These are phyloP conservation scores for Celastrina argiolus DNA, from an alignment of 2,888 invertebrate species.

Conservation along the genomic window DNA sequence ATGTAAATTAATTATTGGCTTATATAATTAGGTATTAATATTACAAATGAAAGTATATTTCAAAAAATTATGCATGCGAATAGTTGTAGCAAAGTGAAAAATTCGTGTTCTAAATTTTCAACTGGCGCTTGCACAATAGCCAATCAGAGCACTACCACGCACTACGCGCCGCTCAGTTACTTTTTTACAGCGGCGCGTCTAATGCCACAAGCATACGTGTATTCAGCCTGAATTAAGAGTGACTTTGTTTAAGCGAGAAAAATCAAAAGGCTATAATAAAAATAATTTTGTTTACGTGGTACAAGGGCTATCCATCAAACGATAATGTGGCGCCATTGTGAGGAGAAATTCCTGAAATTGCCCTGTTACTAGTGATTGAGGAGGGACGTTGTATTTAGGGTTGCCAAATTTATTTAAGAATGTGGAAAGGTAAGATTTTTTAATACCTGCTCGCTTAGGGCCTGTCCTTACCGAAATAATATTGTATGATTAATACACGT, in stretches of 20 bases:
- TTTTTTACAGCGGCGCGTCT: not conserved
- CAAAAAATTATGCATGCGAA: too few species aligned
- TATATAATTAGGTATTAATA: too few species aligned
- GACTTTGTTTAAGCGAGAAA: not conserved
- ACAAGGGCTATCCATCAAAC: conserved; percentile 26
- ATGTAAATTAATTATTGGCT: too few species aligned
- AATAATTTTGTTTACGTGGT: conserved; percentile 13
- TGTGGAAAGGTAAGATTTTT: not conserved
- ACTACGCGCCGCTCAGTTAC: not conserved
- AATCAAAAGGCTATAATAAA: not conserved
- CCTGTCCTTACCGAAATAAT: too few species aligned
- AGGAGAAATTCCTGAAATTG: conserved; percentile 22
- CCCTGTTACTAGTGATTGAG: conserved; percentile 27
- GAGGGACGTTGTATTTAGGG: conserved; percentile 16
- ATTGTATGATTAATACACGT: too few species aligned
- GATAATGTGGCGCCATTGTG: conserved; percentile 26
- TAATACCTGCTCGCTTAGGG: too few species aligned
- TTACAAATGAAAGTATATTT: too few species aligned
- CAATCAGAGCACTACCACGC: not conserved
- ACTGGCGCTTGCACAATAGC: not conserved
- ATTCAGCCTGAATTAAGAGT: not conserved
- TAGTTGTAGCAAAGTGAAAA: not conserved
- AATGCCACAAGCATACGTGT: not conserved
- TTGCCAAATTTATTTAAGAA: not conserved
- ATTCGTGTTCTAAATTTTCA: not conserved